Evolutionary conservation across 2,797 vertebrate species (phyloP), one percentile per base, ranked within the genome.

Genomic region (Scyliorhinus canicula): DNA sequence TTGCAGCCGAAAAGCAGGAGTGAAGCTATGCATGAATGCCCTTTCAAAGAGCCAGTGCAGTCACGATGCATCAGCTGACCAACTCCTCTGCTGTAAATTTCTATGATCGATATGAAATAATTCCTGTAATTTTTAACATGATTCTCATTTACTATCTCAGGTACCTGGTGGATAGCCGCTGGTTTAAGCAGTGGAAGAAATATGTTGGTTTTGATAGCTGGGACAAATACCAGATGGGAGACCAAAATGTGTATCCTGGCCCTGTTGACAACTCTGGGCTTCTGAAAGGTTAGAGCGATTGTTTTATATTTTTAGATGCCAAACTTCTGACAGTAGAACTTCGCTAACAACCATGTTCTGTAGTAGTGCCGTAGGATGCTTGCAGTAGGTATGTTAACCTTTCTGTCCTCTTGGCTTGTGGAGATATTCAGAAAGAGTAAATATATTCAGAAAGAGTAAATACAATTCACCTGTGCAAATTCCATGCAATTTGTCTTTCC

Each of bases 141-240:
- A 35, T 85, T 95, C 40, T 93, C 96, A 86, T 95, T 96, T 97
- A 95, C 16, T 95, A 93, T 97, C 97, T 95, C 96, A 99, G 99
- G 99, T 99, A 99, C 96, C 97, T 99, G 95, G 98, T 99, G 95
- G 99, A 99, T 97, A 99, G 99, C 97, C 99, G 98, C 96, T 99
- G 99, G 99, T 99, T 99, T 97, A 99, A 99, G 97, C 99, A 99
- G 97, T 99, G 99, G 99, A 99, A 99, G 97, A 99, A 99, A 97
- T 99, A 99, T 98, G 99, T 99, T 97, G 99, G 99, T 85, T 99
- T 98, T 97, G 99, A 99, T 97, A 99, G 98, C 96, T 99, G 99
- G 99, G 99, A 99, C 97, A 99, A 99, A 97, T 99, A 99, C 96
- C 98, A 99, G 97, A 99, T 99, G 98, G 99, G 98, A 95, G 99